Base-by-base conservation (phyloP, 1,140 invertebrate genomes). In the Probaryconus sp. region DNA sequence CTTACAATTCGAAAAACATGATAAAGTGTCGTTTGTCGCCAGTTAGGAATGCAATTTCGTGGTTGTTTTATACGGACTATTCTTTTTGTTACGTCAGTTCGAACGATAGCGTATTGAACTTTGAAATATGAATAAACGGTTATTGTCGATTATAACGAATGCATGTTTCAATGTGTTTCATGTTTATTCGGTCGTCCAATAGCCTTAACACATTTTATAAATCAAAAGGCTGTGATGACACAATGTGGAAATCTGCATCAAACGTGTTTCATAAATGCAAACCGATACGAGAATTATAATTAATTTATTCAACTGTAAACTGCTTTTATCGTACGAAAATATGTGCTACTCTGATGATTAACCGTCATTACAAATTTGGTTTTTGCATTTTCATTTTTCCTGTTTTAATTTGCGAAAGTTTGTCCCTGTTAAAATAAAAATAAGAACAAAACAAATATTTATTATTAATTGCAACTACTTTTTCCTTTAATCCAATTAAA, bases 41-140 rank as follows among this genome's bases (percentile, higher is more conserved):
- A 67, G 74, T 72, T 75, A 75, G 74, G 74, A 77, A 77, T 77
- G 74, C 58, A 77, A 77, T 77, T 77, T 77, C 50, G 69, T 60
- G 74, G 70, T 69, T 75, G 64, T 77, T 77, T 77, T 77, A 72
- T 77, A 73, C 50, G 14, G 38, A 56, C 50, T 60, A 64, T 60
- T 67, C 61, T 64, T 71, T 69, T 43, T 55, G 35, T 38, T 18
- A 17, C 43, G 64, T 58, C 51, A 64, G 38, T 43, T 13, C 42
- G 45, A 64, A 65, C 61, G 74, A 71, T 71, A 67, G 61, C 74
- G 56, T 68, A 72, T 76, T 72, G 68, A 76, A 76, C 60, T 67
- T 69, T 72, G 74, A 76, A 76, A 76, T 76, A 72, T 76, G 74
- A 69, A 76, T 76, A 68, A 76, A 68, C 35, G 74, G 68, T 68